These are phyloP conservation scores for Morone chrysops DNA, from an alignment of 2,113 vertebrate species.

Conservation along the genomic window DNA sequence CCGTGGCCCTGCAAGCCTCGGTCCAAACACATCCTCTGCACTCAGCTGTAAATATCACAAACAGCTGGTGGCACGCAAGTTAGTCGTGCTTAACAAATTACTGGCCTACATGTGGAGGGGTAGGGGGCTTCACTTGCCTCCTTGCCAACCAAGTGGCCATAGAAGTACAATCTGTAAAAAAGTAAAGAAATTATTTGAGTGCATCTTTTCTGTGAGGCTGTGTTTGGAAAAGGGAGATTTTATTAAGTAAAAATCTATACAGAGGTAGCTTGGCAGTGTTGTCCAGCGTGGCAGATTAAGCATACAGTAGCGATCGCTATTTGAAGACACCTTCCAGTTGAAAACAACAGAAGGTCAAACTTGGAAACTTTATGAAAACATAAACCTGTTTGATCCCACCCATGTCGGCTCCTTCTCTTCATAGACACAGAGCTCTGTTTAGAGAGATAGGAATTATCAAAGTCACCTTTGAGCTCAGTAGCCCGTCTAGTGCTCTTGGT, in stretches of 20 bases:
- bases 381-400: conserved; percentile 62
- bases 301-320: background rate
- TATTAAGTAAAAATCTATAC: conserved; percentile 32
- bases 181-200: conserved; percentile 18
- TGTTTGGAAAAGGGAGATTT: background rate
- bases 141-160: conserved; percentile 52
- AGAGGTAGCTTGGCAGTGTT: background rate
- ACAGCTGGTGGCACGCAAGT: conserved; percentile 85
- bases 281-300: conserved; percentile 8
- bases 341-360: conserved; percentile 60
- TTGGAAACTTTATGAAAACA: conserved; percentile 51
- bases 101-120: conserved; percentile 73
- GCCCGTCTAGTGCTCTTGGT: conserved; percentile 85
- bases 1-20: conserved; percentile 52
- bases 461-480: conserved; percentile 92
- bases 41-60: conserved; percentile 86
- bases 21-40: conserved; percentile 78
- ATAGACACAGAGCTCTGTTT: conserved; percentile 72
- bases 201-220: conserved; percentile 7
- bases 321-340: conserved; percentile 30
- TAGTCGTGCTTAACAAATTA: conserved; percentile 83
- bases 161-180: conserved; percentile 40
- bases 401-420: conserved; percentile 47
- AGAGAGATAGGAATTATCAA: conserved; percentile 86
- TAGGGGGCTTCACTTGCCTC: conserved; percentile 45